These are phyloP conservation scores for Australoheros scitulus DNA, from an alignment of 2,113 vertebrate species.

Conservation along the genomic window DNA sequence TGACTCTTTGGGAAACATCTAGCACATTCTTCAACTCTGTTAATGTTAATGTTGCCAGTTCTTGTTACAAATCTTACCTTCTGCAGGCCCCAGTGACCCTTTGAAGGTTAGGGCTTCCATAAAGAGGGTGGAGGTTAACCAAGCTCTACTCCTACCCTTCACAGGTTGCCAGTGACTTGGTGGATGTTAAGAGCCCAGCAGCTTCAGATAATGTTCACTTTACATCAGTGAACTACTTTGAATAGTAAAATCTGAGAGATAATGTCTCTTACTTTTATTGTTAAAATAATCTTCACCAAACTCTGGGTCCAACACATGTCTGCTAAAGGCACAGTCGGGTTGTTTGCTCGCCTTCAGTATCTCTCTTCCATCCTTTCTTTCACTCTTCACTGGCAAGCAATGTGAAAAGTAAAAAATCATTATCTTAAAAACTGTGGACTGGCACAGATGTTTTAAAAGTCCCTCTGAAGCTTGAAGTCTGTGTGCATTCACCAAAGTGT, in stretches of 20 bases:
- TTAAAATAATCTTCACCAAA: not conserved
- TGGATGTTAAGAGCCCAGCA: not conserved
- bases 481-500: slow-evolving; percentile 39
- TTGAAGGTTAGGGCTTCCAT: not conserved
- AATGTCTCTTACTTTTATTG: not conserved
- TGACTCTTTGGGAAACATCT: not conserved
- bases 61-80: not conserved
- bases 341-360: not conserved
- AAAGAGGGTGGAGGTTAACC: not conserved
- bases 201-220: not conserved
- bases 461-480: slow-evolving; percentile 30
- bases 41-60: not conserved
- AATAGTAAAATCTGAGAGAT: accelerated
- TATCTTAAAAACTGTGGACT: slow-evolving; percentile 9
- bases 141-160: not conserved
- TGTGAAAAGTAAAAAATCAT: not conserved
- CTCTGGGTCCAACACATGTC: not conserved
- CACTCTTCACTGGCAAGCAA: slow-evolving; percentile 20
- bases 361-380: not conserved
- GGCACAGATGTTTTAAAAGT: slow-evolving; percentile 45
- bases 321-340: not conserved
- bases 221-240: not conserved
- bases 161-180: not conserved
- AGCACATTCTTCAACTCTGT: not conserved
- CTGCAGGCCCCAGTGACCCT: not conserved